Evolutionary conservation across 2,888 invertebrate species (phyloP).

Genomic region (Thumatha senex): DNA sequence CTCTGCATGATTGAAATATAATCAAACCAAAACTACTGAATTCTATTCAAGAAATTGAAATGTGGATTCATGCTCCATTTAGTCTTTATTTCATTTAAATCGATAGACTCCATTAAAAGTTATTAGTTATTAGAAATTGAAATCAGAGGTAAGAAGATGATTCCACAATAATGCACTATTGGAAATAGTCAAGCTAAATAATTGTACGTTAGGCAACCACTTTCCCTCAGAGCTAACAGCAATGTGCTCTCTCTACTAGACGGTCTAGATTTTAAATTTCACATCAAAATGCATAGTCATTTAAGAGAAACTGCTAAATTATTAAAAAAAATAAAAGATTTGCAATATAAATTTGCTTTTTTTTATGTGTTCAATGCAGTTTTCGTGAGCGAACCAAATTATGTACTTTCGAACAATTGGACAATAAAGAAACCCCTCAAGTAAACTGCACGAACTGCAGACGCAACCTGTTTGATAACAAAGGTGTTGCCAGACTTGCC

Average conservation of each 20-base stretch:
- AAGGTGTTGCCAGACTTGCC: too few species aligned
- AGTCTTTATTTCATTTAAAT: too few species aligned
- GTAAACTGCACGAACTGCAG: too few species aligned
- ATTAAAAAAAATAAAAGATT: conserved; percentile 8
- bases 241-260: conserved; percentile 35
- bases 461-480: too few species aligned
- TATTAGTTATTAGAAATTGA: too few species aligned
- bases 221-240: conserved; percentile 39
- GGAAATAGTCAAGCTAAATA: conserved; percentile 12
- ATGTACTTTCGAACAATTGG: neutral
- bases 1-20: too few species aligned
- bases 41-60: too few species aligned
- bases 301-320: conserved; percentile 21
- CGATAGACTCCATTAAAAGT: too few species aligned
- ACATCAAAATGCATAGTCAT: conserved; percentile 33
- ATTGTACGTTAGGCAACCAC: conserved; percentile 28
- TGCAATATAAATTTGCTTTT: neutral
- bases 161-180: neutral
- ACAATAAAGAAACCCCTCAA: too few species aligned
- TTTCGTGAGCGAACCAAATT: neutral
- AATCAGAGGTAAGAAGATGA: neutral
- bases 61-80: too few species aligned
- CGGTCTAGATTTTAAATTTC: conserved; percentile 45
- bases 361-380: neutral
- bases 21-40: too few species aligned